These are phyloP conservation scores for Exocentrus adspersus DNA, from an alignment of 2,888 invertebrate species.

Conservation along the genomic window DNA sequence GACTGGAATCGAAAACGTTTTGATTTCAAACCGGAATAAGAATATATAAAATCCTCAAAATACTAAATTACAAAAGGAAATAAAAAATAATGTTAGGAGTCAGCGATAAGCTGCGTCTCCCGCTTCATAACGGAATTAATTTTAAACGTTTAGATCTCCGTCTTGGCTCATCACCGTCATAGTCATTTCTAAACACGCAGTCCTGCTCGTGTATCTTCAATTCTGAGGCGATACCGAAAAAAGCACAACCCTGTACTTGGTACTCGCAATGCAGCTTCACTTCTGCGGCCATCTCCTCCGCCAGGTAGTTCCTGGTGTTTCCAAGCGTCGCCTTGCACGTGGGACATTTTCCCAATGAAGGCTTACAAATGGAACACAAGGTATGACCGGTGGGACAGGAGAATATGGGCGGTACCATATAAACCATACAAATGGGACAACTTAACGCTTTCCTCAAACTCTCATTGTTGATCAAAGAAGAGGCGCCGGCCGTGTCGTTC, in stretches of 20 bases:
- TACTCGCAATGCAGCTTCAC: conserved; percentile 14
- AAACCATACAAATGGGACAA: conserved; percentile 22
- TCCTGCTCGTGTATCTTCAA: conserved; percentile 2
- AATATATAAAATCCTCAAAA: too few relatives aligned
- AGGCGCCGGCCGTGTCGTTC: too few relatives aligned
- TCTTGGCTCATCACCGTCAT: too few relatives aligned
- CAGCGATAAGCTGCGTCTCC: too few relatives aligned
- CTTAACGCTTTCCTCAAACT: not conserved
- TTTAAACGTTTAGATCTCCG: too few relatives aligned
- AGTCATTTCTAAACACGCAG: too few relatives aligned
- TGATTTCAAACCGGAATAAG: too few relatives aligned
- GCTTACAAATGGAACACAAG: conserved; percentile 16
- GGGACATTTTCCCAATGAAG: conserved; percentile 7
- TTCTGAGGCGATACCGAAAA: not conserved
- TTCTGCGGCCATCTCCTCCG: conserved; percentile 9
- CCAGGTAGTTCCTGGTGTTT: conserved; percentile 13
- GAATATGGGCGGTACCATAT: conserved; percentile 19
- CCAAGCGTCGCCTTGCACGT: conserved; percentile 8
- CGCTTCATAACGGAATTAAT: too few relatives aligned
- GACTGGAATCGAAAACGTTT: too few relatives aligned
- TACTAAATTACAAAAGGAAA: too few relatives aligned
- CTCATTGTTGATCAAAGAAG: not conserved
- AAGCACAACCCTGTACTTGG: conserved; percentile 5
- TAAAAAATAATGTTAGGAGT: too few relatives aligned
- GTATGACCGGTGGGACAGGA: conserved; percentile 23